phyloP scores from a whole-genome alignment of 2,797 vertebrate species.

The Capromys pilorides region DNA sequence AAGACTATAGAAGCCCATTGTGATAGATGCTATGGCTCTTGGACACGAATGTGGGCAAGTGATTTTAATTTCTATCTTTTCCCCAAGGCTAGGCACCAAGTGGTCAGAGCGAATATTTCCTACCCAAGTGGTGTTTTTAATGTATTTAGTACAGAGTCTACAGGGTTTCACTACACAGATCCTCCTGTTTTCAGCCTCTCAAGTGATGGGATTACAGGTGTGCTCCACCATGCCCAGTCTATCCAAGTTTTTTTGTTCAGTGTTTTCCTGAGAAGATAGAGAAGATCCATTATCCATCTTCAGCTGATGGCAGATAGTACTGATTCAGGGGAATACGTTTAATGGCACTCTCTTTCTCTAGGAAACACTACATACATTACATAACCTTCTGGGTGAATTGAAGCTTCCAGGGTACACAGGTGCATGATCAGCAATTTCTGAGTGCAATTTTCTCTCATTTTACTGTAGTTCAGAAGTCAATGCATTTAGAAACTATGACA shows the following conservation, averaged over 20 bases:
- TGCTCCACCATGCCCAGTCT: neutral
- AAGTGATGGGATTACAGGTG: too few species aligned
- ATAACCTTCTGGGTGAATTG: neutral
- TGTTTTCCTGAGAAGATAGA: neutral
- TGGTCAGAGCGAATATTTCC: neutral
- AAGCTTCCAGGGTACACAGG: slow-evolving; percentile 1
- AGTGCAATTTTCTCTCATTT: slow-evolving; percentile 28
- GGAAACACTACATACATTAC: neutral
- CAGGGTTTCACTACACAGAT: too few species aligned
- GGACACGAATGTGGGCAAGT: neutral
- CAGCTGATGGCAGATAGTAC: neutral
- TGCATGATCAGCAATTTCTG: neutral
- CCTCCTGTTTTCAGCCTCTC: too few species aligned
- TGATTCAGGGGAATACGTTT: too few species aligned
- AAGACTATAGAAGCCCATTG: neutral
- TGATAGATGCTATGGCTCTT: neutral
- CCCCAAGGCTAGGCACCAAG: neutral
- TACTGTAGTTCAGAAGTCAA: slow-evolving; percentile 65
- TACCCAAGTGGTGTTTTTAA: neutral
- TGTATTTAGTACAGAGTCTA: too few species aligned
- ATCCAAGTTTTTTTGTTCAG: neutral
- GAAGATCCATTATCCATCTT: neutral
- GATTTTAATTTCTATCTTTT: neutral
- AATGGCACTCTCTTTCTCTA: neutral
- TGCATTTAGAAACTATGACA: slow-evolving; percentile 66